phyloP scores from a whole-genome alignment of 2,797 vertebrate species.

The Kryptolebias ocellatus region DNA sequence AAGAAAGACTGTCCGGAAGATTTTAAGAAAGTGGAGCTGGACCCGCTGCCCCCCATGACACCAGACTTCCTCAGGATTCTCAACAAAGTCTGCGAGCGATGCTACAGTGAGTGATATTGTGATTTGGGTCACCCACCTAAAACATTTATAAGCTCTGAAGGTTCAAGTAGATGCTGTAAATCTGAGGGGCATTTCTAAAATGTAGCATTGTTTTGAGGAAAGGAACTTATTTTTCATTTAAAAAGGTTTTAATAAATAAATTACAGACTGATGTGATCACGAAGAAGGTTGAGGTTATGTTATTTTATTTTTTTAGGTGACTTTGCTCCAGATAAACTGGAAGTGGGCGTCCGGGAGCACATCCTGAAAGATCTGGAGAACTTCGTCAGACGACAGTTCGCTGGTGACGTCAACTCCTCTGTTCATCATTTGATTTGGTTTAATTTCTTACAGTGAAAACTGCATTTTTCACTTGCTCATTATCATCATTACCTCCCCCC shows the following conservation, averaged over 20 bases:
- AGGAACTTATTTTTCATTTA: too few species aligned
- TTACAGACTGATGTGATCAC: background rate
- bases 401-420: constrained; percentile 75
- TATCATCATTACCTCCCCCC: background rate
- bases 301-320: constrained; percentile 77
- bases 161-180: background rate
- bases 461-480: background rate
- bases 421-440: background rate
- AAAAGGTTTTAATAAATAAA: too few species aligned
- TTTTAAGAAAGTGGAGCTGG: constrained; percentile 93
- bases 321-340: constrained; percentile 87
- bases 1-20: constrained; percentile 96
- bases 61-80: constrained; percentile 85
- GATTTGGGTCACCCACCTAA: background rate
- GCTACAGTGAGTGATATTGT: constrained; percentile 85
- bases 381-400: constrained; percentile 88
- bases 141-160: background rate
- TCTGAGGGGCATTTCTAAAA: too few species aligned
- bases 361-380: constrained; percentile 89
- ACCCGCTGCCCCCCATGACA: constrained; percentile 86
- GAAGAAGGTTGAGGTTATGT: background rate
- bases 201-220: too few species aligned
- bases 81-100: constrained; percentile 90
- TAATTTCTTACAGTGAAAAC: background rate
- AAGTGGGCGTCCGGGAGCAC: constrained; percentile 88